Base-by-base conservation (phyloP, 2,797 vertebrate species). In the Malacoctenus gilli region DNA sequence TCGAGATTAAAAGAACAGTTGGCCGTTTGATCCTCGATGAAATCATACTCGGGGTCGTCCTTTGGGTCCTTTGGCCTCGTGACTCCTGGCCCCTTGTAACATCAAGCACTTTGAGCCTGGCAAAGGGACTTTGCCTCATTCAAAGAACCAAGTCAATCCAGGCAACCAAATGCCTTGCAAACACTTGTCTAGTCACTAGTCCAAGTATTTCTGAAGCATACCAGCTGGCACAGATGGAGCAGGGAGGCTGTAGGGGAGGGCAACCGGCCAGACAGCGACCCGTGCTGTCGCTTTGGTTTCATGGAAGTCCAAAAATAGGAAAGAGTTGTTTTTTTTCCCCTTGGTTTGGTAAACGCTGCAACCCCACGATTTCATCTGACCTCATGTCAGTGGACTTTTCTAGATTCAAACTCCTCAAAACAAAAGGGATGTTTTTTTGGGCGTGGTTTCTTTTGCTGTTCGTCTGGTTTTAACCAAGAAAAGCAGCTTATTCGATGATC, bases 301-400 rank as follows among this genome's bases (percentile, higher is more conserved):
- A 20, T 65, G 68, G 72, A 82, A 72, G 59, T 68, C 54, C 69
- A 50, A 64, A 83, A 85, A 83, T 82, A 72, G 69, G 54, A 77
- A 73, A 38, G 34, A 22, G 36, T 57, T 68, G 48, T 9, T 64
- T 67, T 72, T n/a, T 56, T 30, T 56, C 5, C 25, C 69, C 41
- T 68, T 44, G 30, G n/a, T n/a, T n/a, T 39, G 12, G 23, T 47
- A 55, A 56, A 43, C 44, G 61, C 41, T 5, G 38, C 69, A n/a
- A 65, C 49, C 34, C 42, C 48, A 19, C 48, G 20, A 53, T 60
- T 49, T 57, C 42, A 51, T 59, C 46, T 49, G 36, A 22, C 14
- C 38, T 19, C 10, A 7, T 22, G 25, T 28, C 25, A 6, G 25
- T 50, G 40, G 30, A 13, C 22, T 59, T 16, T 4, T 59, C n/a